A percentile compares a stretch with the other conserved stretches of the same genome.
These are phyloP conservation scores for Papilio protenor DNA, from an alignment of 2,888 invertebrate genomes.

Conservation along the genomic window DNA sequence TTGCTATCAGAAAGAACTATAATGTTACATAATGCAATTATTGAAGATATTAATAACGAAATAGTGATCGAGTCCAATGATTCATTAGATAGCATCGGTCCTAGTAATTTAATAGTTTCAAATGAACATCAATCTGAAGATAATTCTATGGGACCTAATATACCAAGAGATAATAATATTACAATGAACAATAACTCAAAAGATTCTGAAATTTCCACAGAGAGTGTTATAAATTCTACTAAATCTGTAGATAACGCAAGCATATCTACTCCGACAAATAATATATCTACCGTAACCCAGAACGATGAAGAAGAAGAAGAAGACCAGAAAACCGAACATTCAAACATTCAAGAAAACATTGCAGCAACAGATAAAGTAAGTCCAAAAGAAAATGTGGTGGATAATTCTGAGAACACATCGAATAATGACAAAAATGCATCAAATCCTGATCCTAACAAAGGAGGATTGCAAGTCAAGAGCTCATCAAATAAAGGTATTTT, in stretches of 20 bases:
- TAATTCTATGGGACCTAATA: neutral
- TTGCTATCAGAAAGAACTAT: constrained; percentile 58
- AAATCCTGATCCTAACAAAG: neutral
- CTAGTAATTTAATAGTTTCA: neutral
- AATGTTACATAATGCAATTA: constrained; percentile 57
- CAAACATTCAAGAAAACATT: neutral
- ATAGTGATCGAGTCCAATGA: neutral
- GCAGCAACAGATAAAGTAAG: neutral
- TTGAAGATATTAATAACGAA: constrained; percentile 55
- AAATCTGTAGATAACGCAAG: neutral
- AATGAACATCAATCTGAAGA: constrained; percentile 9
- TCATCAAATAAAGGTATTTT: constrained; percentile 44
- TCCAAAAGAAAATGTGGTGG: neutral
- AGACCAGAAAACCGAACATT: neutral
- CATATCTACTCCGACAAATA: neutral
- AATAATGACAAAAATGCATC: neutral
- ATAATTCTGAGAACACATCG: neutral
- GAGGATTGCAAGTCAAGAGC: constrained; percentile 1
- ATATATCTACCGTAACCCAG: neutral
- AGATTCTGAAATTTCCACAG: neutral
- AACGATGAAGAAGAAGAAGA: constrained; percentile 33
- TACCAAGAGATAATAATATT: neutral
- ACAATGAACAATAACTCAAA: neutral
- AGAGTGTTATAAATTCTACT: neutral
- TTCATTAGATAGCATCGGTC: constrained; percentile 1